Evolutionary conservation across 2,888 invertebrate genomes (phyloP).

Genomic region (Pachliopta kotzebuea): DNA sequence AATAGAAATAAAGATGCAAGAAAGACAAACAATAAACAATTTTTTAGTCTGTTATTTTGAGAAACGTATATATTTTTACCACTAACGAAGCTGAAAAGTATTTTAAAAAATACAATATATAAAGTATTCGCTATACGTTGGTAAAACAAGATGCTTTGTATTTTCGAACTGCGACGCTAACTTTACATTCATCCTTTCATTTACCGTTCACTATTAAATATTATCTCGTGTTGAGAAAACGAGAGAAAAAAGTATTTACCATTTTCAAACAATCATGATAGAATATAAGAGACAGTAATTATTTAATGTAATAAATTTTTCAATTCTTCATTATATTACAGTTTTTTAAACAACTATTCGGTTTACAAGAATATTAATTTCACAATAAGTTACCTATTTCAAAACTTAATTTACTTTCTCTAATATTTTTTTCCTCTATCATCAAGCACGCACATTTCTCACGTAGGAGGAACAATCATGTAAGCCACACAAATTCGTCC

Average conservation of each 20-base stretch:
- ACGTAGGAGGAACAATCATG: slow-evolving; percentile 41
- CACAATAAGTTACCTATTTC: background rate
- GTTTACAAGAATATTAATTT: background rate
- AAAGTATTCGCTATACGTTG: background rate
- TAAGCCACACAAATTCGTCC: slow-evolving; percentile 46
- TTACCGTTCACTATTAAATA: slow-evolving; percentile 2
- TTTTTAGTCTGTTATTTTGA: background rate
- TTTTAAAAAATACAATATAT: too few relatives aligned
- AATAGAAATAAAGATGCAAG: background rate
- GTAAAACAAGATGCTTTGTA: background rate
- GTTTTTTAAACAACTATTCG: background rate
- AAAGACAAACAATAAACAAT: background rate
- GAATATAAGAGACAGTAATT: background rate
- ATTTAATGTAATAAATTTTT: background rate
- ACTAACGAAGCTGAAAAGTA: background rate
- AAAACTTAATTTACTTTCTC: background rate
- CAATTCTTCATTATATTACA: too few relatives aligned
- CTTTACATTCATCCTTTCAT: background rate
- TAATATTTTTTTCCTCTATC: background rate
- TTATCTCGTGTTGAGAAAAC: background rate
- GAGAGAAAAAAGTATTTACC: background rate
- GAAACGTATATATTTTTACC: background rate
- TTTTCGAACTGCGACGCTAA: background rate
- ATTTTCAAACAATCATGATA: background rate
- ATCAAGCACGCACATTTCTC: background rate